Percentiles rank a stretch among this genome's conserved stretches.
Conservation (phyloP, 2,797 vertebrate genomes). For the Sebastes flavidus region DNA sequence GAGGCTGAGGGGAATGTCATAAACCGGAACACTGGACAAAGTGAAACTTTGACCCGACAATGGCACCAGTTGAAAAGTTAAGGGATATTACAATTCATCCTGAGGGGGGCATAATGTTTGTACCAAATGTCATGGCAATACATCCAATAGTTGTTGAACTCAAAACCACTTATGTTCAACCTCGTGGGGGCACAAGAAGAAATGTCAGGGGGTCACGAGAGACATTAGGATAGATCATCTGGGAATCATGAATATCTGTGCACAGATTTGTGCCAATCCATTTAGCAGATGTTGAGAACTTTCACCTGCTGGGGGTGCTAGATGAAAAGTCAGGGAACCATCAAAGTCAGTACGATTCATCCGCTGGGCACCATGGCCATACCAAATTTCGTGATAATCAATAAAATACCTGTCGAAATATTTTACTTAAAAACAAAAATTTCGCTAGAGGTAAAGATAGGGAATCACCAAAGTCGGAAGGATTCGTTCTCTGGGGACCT, state of each 20-base stretch:
- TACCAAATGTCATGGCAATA: neutral
- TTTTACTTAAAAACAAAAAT: too few species aligned
- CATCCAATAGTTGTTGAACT: too few species aligned
- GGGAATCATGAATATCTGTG: neutral
- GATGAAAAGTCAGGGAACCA: neutral
- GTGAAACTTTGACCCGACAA: neutral
- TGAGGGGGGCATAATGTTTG: neutral
- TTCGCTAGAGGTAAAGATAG: too few species aligned
- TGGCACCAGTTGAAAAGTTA: neutral
- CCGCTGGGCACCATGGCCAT: neutral
- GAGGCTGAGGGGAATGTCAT: too few species aligned
- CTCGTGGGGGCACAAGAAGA: neutral
- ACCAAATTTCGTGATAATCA: neutral
- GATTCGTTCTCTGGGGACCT: rapidly evolving
- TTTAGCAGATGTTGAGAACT: neutral
- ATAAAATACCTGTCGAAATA: too few species aligned
- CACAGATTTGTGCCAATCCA: neutral
- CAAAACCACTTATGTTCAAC: neutral
- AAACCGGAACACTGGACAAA: neutral
- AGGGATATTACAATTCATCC: neutral
- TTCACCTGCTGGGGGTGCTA: neutral
- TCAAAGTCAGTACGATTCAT: neutral
- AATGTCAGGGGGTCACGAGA: neutral
- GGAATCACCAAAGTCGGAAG: too few species aligned
- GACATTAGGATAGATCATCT: neutral